These are phyloP conservation scores for Lates japonicus DNA, from an alignment of 2,797 vertebrate species.

Conservation along the genomic window DNA sequence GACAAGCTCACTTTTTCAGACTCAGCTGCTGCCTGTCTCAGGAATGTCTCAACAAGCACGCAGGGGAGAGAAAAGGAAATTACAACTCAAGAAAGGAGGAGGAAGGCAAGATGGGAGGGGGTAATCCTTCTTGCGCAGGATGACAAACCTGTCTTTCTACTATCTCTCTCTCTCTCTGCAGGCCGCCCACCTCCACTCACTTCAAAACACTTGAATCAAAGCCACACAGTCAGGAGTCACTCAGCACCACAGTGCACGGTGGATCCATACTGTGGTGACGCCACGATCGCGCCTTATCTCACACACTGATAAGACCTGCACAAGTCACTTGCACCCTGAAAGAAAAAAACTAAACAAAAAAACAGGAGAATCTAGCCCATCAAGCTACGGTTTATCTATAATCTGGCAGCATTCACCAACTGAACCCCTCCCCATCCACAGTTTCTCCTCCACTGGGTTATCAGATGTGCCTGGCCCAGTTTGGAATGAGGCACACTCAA, in stretches of 20 bases:
- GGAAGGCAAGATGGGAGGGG: constrained; percentile 52
- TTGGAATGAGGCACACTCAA: constrained; percentile 73
- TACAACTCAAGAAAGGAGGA: constrained; percentile 68
- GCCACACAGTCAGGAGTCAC: constrained; percentile 49
- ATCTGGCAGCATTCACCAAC: constrained; percentile 56
- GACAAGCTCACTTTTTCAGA: constrained; percentile 57
- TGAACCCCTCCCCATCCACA: constrained; percentile 43
- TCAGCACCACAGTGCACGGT: constrained; percentile 38
- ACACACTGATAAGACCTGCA: constrained; percentile 59
- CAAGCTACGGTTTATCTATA: constrained; percentile 67
- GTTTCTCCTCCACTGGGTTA: constrained; percentile 70
- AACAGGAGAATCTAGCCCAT: constrained; percentile 43
- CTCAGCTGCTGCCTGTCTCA: constrained; percentile 74
- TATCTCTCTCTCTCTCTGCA: constrained; percentile 29
- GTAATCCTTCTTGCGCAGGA: constrained; percentile 57
- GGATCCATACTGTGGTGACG: constrained; percentile 37
- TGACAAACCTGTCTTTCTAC: constrained; percentile 64
- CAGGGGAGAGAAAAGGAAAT: constrained; percentile 79
- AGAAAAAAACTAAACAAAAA: constrained; percentile 27
- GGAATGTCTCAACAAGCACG: constrained; percentile 80
- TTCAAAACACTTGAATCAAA: constrained; percentile 40
- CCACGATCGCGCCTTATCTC: constrained; percentile 53
- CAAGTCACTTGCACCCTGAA: constrained; percentile 45
- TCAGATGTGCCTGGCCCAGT: constrained; percentile 75
- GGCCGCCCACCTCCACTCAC: constrained; percentile 50